Conservation (phyloP, 2,888 invertebrate genomes). For the Nasonovia ribisnigri region DNA sequence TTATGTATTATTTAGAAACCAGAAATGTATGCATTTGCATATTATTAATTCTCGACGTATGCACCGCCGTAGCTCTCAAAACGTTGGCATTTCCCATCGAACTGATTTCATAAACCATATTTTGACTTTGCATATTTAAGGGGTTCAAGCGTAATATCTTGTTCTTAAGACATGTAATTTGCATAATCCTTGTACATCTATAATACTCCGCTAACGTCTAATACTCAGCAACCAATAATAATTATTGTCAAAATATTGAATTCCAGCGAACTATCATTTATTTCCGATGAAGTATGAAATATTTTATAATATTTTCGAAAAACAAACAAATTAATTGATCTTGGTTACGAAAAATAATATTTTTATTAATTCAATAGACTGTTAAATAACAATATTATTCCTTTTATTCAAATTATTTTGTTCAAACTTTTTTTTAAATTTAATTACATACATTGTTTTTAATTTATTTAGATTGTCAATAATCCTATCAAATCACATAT, state of each 20-base stretch:
- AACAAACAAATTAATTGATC: neutral
- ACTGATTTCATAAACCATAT: neutral
- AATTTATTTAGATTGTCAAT: neutral
- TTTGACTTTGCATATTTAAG: slow-evolving; percentile 1
- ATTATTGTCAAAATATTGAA: neutral
- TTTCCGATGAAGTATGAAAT: neutral
- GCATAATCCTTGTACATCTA: neutral
- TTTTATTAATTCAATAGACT: neutral
- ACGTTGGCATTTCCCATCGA: neutral
- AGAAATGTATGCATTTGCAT: neutral
- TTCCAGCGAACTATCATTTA: neutral
- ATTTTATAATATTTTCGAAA: neutral
- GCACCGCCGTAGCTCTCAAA: neutral
- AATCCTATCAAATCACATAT: neutral
- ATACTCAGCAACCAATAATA: neutral
- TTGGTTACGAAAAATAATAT: neutral
- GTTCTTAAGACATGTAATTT: neutral
- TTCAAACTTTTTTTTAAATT: no score
- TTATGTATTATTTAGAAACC: neutral
- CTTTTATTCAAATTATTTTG: neutral
- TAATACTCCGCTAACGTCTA: neutral
- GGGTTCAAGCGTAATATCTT: neutral
- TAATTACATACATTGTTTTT: neutral
- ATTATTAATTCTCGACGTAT: neutral
- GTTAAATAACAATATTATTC: neutral